Conservation (phyloP, 2,888 invertebrate genomes). For the Morpho deidamia region DNA sequence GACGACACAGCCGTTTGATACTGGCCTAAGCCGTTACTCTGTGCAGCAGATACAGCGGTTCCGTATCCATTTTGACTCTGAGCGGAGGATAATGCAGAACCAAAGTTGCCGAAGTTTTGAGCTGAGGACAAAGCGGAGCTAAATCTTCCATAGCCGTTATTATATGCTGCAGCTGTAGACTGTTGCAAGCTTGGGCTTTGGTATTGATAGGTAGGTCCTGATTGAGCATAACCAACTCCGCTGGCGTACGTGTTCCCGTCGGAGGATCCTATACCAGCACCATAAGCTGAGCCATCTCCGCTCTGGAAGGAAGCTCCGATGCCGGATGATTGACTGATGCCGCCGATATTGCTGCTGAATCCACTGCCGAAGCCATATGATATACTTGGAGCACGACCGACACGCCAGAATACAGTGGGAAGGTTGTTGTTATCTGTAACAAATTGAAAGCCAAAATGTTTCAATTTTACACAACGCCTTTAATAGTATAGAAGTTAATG, state of each 20-base stretch:
- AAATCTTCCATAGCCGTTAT: slow-evolving; percentile 14
- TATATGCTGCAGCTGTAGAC: slow-evolving; percentile 9
- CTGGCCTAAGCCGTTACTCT: slow-evolving; percentile 28
- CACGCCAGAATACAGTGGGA: slow-evolving; percentile 10
- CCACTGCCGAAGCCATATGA: slow-evolving; percentile 64
- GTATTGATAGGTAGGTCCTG: slow-evolving; percentile 32
- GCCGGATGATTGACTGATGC: slow-evolving; percentile 56
- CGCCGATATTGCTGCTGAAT: slow-evolving; percentile 62
- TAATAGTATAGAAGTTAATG: too few species aligned
- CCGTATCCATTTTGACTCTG: slow-evolving; percentile 41
- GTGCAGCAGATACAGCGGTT: slow-evolving; percentile 37
- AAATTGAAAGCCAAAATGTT: background rate
- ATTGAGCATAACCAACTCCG: slow-evolving; percentile 52
- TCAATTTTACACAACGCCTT: too few species aligned
- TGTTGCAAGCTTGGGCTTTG: slow-evolving; percentile 11
- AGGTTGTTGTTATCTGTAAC: slow-evolving; percentile 26
- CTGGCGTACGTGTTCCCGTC: slow-evolving; percentile 41
- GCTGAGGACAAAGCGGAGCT: slow-evolving; percentile 34
- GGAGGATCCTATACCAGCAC: slow-evolving; percentile 40
- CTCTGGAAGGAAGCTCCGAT: slow-evolving; percentile 52
- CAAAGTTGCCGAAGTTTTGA: slow-evolving; percentile 42
- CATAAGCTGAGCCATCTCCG: slow-evolving; percentile 54
- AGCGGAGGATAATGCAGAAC: slow-evolving; percentile 45
- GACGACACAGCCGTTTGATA: slow-evolving; percentile 16
- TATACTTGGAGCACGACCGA: slow-evolving; percentile 49